phyloP scores from a whole-genome alignment of 2,888 invertebrate species.

The Nomada fabriciana region DNA sequence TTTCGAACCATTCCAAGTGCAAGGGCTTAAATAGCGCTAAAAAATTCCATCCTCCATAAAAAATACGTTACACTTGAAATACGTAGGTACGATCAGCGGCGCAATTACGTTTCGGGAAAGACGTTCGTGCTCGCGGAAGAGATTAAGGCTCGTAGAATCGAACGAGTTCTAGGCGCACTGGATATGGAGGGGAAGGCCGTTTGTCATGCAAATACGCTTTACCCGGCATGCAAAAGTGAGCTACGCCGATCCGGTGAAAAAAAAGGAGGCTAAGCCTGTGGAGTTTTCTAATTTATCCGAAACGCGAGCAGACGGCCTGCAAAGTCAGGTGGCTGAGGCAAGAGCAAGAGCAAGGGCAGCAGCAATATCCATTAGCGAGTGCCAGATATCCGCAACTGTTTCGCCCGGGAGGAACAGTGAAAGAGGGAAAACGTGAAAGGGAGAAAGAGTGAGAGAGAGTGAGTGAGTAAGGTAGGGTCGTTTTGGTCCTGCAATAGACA shows the following conservation, averaged over 20 bases:
- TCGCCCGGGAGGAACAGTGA: slow-evolving; percentile 31
- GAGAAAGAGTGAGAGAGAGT: background rate
- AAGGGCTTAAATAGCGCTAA: too few relatives aligned
- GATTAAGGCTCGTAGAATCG: slow-evolving; percentile 49
- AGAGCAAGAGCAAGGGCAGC: slow-evolving; percentile 68
- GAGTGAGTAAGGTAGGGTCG: background rate
- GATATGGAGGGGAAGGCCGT: slow-evolving; percentile 46
- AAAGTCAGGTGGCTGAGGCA: slow-evolving; percentile 62
- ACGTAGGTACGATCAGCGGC: background rate
- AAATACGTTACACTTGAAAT: too few relatives aligned
- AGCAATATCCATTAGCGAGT: slow-evolving; percentile 75
- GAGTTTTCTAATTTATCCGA: slow-evolving; percentile 76
- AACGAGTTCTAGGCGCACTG: slow-evolving; percentile 53
- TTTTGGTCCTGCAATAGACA: slow-evolving; percentile 54
- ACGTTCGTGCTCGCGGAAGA: slow-evolving; percentile 17
- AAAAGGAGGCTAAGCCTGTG: slow-evolving; percentile 55
- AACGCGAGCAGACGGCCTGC: slow-evolving; percentile 65
- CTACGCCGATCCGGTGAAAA: slow-evolving; percentile 61
- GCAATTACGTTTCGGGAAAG: slow-evolving; percentile 28
- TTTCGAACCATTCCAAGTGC: too few relatives aligned
- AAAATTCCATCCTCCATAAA: too few relatives aligned
- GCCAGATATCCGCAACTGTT: slow-evolving; percentile 64
- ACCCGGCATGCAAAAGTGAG: slow-evolving; percentile 64
- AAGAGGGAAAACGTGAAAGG: background rate
- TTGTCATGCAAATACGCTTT: slow-evolving; percentile 74